Evolutionary conservation across 2,113 vertebrate species (phyloP), one percentile per base, ranked within the genome.

Genomic region (Nothobranchius furzeri): DNA sequence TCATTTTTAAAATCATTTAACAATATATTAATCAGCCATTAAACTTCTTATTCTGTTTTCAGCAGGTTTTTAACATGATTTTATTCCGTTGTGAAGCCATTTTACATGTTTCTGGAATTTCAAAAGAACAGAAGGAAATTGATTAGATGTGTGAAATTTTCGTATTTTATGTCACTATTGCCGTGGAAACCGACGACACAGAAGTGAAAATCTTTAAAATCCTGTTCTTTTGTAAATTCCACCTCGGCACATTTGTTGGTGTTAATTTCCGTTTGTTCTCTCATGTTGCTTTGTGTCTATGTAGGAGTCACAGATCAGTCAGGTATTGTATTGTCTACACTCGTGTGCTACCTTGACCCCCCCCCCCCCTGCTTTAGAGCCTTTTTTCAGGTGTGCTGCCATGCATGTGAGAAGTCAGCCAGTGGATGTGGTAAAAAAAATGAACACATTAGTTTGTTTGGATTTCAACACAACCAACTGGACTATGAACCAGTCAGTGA

Each of bases 271-370:
- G 59, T 82, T 61, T 89, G 73, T 81, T 86, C 60, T 86, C 76
- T 85, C 71, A 68, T 88, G 62, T 87, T 63, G 75, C 73, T 88
- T 77, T 89, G 75, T 89, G 90, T 95, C 85, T 92, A 93, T 95
- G 92, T 94, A 95, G 95, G 94, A 94, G 90, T 93, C 92, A 95
- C 92, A 95, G 88, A 95, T 90, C 94, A 88, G 88, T 93, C 93
- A 96, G 93, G 92, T 95, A 94, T 87, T 93, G 93, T 95, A 94
- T 89, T 70, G 54, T 81, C 76, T 73, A 79, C 89, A 85, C 68
- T 76, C 92, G 91, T 91, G 91, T 92, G 87, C 78, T 84, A 85
- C 85, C 68, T 68, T 80, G 51, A 71, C 68, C 48, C 3, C 9
- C 57, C 51, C 62, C 12, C 66, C 30, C 25, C 4, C 40, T 64